A percentile compares a stretch with the other conserved stretches of the same genome.
Evolutionary conservation across 64 coral and sea anemone genomes (phyloP).

Genomic region (Stichodactyla mertensii): DNA sequence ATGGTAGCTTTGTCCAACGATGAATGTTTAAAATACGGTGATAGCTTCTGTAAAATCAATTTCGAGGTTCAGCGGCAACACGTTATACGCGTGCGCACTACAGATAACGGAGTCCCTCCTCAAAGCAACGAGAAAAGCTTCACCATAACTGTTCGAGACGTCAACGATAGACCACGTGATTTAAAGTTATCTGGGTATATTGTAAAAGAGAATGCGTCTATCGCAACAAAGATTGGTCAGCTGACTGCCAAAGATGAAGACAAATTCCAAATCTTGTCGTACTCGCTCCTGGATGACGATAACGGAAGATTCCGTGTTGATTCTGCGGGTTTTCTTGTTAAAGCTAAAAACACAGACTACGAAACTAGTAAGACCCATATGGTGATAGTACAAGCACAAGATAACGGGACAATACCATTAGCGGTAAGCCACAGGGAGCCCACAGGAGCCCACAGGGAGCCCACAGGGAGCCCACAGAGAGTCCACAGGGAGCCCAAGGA

Average conservation of each 20-base stretch:
- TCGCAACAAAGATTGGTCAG: constrained; percentile 51
- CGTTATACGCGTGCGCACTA: constrained; percentile 68
- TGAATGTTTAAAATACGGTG: constrained; percentile 35
- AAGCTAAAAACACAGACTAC: constrained; percentile 72
- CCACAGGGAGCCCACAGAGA: too few species aligned
- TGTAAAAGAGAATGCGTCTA: constrained; percentile 72
- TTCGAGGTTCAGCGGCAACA: constrained; percentile 55
- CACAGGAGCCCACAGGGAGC: too few species aligned
- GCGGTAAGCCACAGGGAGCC: constrained; percentile 22
- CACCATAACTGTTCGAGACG: constrained; percentile 56
- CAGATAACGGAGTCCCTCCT: constrained; percentile 73
- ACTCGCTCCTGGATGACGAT: constrained; percentile 41
- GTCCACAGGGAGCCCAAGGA: too few species aligned
- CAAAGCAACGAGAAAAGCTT: constrained; percentile 44
- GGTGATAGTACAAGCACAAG: constrained; percentile 48
- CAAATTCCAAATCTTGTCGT: constrained; percentile 46
- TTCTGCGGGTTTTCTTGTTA: constrained; percentile 54
- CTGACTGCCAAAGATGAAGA: constrained; percentile 79
- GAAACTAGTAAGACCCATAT: constrained; percentile 64
- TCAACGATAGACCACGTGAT: constrained; percentile 85
- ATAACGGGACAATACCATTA: constrained; percentile 45
- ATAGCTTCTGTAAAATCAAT: constrained; percentile 71
- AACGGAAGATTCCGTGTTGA: constrained; percentile 60
- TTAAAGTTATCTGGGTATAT: constrained; percentile 59
- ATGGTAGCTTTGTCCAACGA: constrained; percentile 43